Evolutionary conservation across 2,888 invertebrate genomes (phyloP).

Genomic region (Eupithecia subumbrata): DNA sequence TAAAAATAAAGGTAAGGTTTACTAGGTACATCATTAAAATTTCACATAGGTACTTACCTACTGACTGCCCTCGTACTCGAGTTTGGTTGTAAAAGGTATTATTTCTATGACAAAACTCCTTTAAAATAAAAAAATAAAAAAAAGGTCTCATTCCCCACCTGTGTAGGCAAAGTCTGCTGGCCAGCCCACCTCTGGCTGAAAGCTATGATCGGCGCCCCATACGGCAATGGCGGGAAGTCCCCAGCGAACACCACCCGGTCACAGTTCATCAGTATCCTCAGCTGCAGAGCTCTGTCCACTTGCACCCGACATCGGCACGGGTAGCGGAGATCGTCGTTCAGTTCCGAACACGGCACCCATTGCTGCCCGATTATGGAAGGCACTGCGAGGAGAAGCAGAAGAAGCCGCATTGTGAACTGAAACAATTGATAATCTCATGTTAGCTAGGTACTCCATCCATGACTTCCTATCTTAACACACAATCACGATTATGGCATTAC

Average conservation of each 20-base stretch:
- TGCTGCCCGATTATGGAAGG: conserved; percentile 64
- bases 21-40: no score
- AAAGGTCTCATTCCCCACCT: conserved; percentile 73
- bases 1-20: no score
- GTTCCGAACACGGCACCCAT: conserved; percentile 90
- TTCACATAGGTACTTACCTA: no score
- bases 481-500: no score
- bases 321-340: conserved; percentile 89
- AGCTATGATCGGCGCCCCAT: conserved; percentile 90
- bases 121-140: no score
- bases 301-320: conserved; percentile 86
- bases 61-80: no score
- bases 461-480: no score
- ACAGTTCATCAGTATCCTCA: conserved; percentile 89
- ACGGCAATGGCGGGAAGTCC: conserved; percentile 90
- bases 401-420: conserved; percentile 68
- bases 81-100: no score
- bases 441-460: neutral
- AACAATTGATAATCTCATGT: conserved; percentile 44
- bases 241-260: conserved; percentile 92
- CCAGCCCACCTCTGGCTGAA: conserved; percentile 92
- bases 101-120: no score
- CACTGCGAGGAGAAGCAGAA: conserved; percentile 63
- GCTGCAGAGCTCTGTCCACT: conserved; percentile 78
- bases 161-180: conserved; percentile 91